Evolutionary conservation across 2,888 invertebrate species (phyloP), one percentile per base, ranked within the genome.

Genomic region (Plutella xylostella): DNA sequence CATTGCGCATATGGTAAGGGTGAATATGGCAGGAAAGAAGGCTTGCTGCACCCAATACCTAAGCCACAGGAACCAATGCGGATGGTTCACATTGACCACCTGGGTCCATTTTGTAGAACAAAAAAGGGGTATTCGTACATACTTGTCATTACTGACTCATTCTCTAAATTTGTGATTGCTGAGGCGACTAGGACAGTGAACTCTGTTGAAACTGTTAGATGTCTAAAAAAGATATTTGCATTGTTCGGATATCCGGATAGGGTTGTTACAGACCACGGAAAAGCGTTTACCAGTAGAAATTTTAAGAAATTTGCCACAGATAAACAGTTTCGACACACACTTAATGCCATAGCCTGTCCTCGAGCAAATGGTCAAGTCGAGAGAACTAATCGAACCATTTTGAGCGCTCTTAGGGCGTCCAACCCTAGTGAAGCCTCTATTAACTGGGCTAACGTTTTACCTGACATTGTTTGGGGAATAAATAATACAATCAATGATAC

Each of bases 321-420:
- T 12, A 19, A 31, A 20, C 38, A 43, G 33, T 20, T 46, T 31
- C 19, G 33, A 6, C 46, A 43, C 25, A 42, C 37, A 2, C 19
- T 43, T n/a, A 39, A n/a, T 25, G 39, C 46, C 6, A 37, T 46
- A 9, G 43, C 43, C 7, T 37, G 18, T 11, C 46, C 46, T 2
- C 42, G 46, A 17, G 42, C 42, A 9, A 46, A 46, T 14, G 46
- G 46, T 7, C 46, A 46, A 21, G 46, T 46, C 2, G 46, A 46
- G 18, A 17, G 43, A 1, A 21, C 22, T 2, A 43, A 46, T 17
- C 12, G 46, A 4, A 46, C 46, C 1, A 19, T 46, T n/a, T 14
- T 46, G n/a, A 31, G 43, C n/a, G 43, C 42, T 12, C 22, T 46
- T 21, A 22, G 35, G 12, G 42, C 45, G 14, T 28, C 25, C n/a